Evolutionary conservation across 92 coral and sea anemone genomes (phyloP).

Genomic region (Isaurus tuberculatus): DNA sequence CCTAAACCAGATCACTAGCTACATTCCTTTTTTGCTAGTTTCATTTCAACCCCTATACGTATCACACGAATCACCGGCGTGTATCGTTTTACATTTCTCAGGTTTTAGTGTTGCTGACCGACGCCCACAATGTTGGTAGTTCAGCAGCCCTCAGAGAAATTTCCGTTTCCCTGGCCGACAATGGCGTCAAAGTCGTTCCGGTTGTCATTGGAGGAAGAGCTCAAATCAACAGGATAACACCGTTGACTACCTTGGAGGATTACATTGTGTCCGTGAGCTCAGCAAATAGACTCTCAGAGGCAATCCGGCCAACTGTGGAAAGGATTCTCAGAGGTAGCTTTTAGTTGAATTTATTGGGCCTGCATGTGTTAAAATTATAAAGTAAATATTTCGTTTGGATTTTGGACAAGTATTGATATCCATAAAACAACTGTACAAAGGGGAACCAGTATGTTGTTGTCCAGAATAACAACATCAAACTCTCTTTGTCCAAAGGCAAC

Average conservation of each 20-base stretch:
- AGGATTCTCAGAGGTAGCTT: slow-evolving; percentile 69
- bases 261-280: slow-evolving; percentile 78
- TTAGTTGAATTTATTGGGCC: not conserved
- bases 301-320: slow-evolving; percentile 68
- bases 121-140: slow-evolving; percentile 66
- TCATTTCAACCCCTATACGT: not conserved
- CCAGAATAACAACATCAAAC: too few species aligned
- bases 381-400: too few species aligned
- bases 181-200: slow-evolving; percentile 73
- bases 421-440: too few species aligned
- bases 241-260: slow-evolving; percentile 70
- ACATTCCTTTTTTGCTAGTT: too few species aligned
- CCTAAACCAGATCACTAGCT: too few species aligned
- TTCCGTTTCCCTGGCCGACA: slow-evolving; percentile 57
- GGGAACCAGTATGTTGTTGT: too few species aligned
- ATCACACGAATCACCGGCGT: not conserved
- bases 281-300: slow-evolving; percentile 60
- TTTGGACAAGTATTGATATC: too few species aligned
- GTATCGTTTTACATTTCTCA: slow-evolving; percentile 18
- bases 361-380: too few species aligned
- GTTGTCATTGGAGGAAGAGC: slow-evolving; percentile 74
- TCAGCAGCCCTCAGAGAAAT: slow-evolving; percentile 67
- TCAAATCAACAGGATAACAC: slow-evolving; percentile 54
- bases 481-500: too few species aligned
- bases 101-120: slow-evolving; percentile 78